Conservation (phyloP, 2,113 vertebrate genomes). For the Mesembrinibis cayennensis region DNA sequence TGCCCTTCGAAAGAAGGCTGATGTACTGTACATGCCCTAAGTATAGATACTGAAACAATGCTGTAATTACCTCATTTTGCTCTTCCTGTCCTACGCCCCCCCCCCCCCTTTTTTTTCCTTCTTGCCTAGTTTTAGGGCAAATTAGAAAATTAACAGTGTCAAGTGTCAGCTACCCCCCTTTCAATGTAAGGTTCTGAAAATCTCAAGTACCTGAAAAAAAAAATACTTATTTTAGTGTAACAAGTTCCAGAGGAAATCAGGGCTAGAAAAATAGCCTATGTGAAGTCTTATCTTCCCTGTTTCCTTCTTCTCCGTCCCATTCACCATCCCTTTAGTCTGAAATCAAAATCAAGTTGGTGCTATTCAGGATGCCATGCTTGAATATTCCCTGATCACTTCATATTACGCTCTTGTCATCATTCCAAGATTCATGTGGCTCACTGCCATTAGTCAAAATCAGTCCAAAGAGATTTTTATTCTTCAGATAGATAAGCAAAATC, state of each 20-base stretch:
- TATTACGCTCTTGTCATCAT: background rate
- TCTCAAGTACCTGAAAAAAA: background rate
- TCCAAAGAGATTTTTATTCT: background rate
- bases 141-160: background rate
- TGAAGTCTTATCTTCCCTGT: background rate
- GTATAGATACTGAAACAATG: background rate
- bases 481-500: background rate
- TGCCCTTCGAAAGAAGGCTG: background rate
- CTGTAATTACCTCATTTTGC: background rate
- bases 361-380: background rate
- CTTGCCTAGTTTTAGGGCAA: background rate
- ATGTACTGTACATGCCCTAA: background rate
- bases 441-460: background rate
- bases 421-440: background rate
- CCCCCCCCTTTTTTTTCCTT: rapidly evolving
- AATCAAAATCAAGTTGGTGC: background rate
- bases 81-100: background rate
- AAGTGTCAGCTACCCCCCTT: background rate
- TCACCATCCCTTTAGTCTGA: background rate
- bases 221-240: background rate
- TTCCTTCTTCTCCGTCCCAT: background rate
- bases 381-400: background rate
- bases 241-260: background rate
- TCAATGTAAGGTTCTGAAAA: background rate
- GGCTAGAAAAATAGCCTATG: background rate